Evolutionary conservation across 2,888 invertebrate species (phyloP), one percentile per base, ranked within the genome.

Genomic region (Euzetes globulus): DNA sequence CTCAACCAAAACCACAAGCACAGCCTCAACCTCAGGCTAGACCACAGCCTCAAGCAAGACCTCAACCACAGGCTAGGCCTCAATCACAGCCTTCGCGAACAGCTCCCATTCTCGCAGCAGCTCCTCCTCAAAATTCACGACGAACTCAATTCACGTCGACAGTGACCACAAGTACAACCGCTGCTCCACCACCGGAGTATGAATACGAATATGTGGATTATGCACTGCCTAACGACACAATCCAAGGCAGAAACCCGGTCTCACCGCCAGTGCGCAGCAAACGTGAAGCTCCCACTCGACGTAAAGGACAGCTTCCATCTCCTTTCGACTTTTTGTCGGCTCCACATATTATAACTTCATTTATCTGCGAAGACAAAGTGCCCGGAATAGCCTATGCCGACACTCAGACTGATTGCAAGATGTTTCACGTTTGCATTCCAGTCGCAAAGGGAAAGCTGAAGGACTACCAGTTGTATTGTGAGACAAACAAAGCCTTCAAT

Each of bases 141-240:
- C 33, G 19, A 27, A 63, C 17, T 50, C 25, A 11, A 19, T 29
- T 68, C 33, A 55, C 27, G 6, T 15, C 68, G 15, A 27, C 29
- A 27, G 4, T 65, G 37, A 52, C 52, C 1, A 52, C 52, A 13
- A 25, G 45, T 25, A 37, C 73, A 9, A 25, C 60, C 29, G 22
- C 71, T 50, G 29, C 72, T 27, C n/a, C 50, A 0, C 19, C 29
- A 27, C 19, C 29, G n/a, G 74, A 76, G 76, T 50, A 78, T 60
- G 78, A 77, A 19, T 77, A 78, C 41, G 77, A 78, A 55, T 78
- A 78, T 60, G 76, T 47, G 71, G 71, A 78, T 7, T 77, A 77
- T 52, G 17, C 27, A 2, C 41, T 71, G 0, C 52, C 71, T 1
- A 71, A 37, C 19, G 41, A 72, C n/a, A 58, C 72, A 19, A 19